Conservation (phyloP, 2,888 invertebrate species). For the Drosophila lutescens region DNA sequence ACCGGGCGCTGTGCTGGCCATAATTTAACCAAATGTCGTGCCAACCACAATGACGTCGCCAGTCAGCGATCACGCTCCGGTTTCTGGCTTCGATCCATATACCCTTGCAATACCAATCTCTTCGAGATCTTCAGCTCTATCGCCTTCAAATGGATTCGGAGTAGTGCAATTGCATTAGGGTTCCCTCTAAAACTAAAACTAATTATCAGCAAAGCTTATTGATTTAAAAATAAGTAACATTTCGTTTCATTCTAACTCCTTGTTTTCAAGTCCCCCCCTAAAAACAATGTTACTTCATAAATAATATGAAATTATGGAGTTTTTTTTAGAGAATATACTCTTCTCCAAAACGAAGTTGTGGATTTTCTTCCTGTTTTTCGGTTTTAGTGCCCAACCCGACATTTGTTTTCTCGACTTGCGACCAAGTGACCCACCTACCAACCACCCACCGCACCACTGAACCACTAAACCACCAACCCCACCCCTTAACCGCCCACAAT, state of each 20-base stretch:
- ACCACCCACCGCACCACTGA: conserved; percentile 3
- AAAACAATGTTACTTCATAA: too few species aligned
- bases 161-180: too few species aligned
- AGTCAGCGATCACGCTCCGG: conserved; percentile 54
- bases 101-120: neutral
- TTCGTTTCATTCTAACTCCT: too few species aligned
- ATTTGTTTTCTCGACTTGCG: conserved; percentile 26
- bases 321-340: neutral
- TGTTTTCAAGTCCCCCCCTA: too few species aligned
- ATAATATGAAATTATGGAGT: too few species aligned
- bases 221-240: too few species aligned
- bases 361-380: conserved; percentile 6
- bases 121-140: neutral
- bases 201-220: too few species aligned
- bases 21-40: conserved; percentile 75
- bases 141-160: neutral
- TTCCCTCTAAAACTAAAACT: too few species aligned
- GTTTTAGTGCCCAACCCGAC: conserved; percentile 5
- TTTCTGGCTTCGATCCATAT: conserved; percentile 20
- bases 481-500: conserved; percentile 33
- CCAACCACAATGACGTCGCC: conserved; percentile 46
- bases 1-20: conserved; percentile 51
- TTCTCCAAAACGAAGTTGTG: neutral
- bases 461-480: neutral
- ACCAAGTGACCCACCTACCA: neutral